Percentiles rank a stretch among this genome's conserved stretches.
Evolutionary conservation across 1,140 invertebrate genomes (phyloP).

Genomic region (Batillaria attramentaria): DNA sequence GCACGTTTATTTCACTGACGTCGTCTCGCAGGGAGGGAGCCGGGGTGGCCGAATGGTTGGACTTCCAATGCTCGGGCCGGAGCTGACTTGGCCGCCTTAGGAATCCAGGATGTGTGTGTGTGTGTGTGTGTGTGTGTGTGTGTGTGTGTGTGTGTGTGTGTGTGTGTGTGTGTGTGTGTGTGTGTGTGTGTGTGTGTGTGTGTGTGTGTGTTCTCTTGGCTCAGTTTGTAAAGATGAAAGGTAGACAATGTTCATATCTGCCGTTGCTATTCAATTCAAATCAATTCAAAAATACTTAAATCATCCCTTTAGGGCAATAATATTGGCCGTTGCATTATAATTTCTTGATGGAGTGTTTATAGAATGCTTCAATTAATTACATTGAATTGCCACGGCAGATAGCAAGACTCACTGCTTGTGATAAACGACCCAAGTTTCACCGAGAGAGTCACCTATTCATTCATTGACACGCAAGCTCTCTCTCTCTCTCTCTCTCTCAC

Average conservation of each 20-base stretch:
- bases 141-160: conserved; percentile 6
- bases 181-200: conserved; percentile 17
- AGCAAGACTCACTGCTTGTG: neutral
- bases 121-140: conserved; percentile 2
- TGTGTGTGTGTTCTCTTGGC: neutral
- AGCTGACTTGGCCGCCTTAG: neutral
- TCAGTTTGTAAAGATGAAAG: neutral
- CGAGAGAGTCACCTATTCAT: neutral
- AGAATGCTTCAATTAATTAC: too few species aligned
- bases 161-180: conserved; percentile 17
- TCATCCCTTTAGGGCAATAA: too few species aligned
- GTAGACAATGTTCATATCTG: neutral
- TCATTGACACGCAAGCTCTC: neutral
- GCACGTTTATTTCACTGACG: neutral
- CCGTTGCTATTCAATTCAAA: neutral
- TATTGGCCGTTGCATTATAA: too few species aligned
- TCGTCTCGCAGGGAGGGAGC: neutral
- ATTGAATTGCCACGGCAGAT: neutral
- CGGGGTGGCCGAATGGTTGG: neutral
- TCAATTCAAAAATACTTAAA: neutral
- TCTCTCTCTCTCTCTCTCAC: neutral
- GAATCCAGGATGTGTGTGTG: neutral
- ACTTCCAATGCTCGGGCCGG: neutral
- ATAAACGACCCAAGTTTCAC: neutral
- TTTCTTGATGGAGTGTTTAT: too few species aligned